Conservation (phyloP, 2,113 vertebrate species). For the Hypomesus transpacificus region DNA sequence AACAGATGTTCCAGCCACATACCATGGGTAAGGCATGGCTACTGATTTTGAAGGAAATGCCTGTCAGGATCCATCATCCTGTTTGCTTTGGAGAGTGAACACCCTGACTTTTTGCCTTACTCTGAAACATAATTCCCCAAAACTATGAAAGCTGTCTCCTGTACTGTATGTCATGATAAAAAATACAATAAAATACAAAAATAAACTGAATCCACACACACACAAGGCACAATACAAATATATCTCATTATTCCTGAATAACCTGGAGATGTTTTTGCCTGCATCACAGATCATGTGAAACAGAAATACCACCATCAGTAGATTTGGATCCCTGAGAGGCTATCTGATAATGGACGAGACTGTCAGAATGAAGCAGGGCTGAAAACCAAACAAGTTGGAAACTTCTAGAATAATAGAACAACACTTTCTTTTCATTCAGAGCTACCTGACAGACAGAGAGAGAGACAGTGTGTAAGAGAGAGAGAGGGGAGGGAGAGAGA, state of each 20-base stretch:
- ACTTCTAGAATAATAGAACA: slow-evolving; percentile 25
- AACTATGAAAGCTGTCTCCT: slow-evolving; percentile 23
- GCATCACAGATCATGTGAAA: slow-evolving; percentile 20
- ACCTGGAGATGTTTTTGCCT: slow-evolving; percentile 23
- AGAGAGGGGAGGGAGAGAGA: slow-evolving; percentile 14
- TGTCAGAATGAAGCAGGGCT: slow-evolving; percentile 38
- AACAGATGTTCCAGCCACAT: slow-evolving; percentile 66
- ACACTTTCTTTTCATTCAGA: slow-evolving; percentile 23
- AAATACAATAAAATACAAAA: slow-evolving; percentile 1
- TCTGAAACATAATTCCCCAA: slow-evolving; percentile 9
- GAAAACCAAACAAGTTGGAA: slow-evolving; percentile 41
- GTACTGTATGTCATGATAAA: slow-evolving; percentile 18
- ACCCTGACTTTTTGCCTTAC: slow-evolving; percentile 27
- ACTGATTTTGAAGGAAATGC: slow-evolving; percentile 64
- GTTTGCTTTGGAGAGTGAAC: slow-evolving; percentile 45
- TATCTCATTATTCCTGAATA: slow-evolving; percentile 15
- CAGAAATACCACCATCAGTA: slow-evolving; percentile 4
- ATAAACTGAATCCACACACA: slow-evolving; percentile 8
- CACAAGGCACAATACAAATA: neutral
- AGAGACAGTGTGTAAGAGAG: neutral
- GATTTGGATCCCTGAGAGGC: slow-evolving; percentile 23
- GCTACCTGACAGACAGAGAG: slow-evolving; percentile 19
- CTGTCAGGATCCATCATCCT: slow-evolving; percentile 50
- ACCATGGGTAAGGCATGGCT: slow-evolving; percentile 57
- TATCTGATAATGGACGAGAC: slow-evolving; percentile 42